These are phyloP conservation scores for Discoglossus pictus DNA, from an alignment of 2,797 vertebrate species.

Conservation along the genomic window DNA sequence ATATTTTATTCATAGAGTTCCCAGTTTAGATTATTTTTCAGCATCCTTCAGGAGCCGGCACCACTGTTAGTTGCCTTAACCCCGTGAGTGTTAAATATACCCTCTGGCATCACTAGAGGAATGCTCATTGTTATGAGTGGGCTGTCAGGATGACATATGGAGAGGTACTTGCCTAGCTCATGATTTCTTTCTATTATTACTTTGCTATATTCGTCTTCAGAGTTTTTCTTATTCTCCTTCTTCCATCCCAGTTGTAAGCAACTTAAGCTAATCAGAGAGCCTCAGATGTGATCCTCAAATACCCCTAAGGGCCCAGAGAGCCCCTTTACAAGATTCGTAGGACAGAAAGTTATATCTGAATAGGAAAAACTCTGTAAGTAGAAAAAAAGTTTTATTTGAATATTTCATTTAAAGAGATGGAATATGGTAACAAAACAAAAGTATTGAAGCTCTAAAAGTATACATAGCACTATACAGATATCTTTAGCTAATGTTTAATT, in stretches of 20 bases:
- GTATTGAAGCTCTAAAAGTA: too few species aligned
- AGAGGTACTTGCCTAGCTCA: constrained; percentile 29
- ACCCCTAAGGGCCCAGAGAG: constrained; percentile 30
- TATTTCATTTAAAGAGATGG: constrained; percentile 18
- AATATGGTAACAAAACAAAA: too few species aligned
- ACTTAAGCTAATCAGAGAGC: constrained; percentile 38
- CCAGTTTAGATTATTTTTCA: constrained; percentile 47
- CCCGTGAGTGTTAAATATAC: constrained; percentile 51
- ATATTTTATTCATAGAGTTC: constrained; percentile 50
- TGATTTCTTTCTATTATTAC: constrained; percentile 42
- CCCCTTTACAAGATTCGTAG: constrained; percentile 11
- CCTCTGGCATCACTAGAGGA: constrained; percentile 49
- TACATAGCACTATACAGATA: too few species aligned
- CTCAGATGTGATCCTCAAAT: constrained; percentile 24
- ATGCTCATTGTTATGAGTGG: constrained; percentile 30
- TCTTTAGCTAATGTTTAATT: too few species aligned
- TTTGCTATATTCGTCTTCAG: constrained; percentile 40
- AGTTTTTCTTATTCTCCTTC: constrained; percentile 24
- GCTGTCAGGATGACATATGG: constrained; percentile 51
- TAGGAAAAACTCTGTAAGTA: constrained; percentile 25
- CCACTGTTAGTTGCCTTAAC: constrained; percentile 51
- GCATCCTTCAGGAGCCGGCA: constrained; percentile 44
- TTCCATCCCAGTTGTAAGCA: constrained; percentile 30
- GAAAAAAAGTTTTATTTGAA: constrained; percentile 6
- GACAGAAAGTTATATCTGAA: constrained; percentile 13